Evolutionary conservation across 2,888 invertebrate genomes (phyloP).

Genomic region (Brenthis hecate): DNA sequence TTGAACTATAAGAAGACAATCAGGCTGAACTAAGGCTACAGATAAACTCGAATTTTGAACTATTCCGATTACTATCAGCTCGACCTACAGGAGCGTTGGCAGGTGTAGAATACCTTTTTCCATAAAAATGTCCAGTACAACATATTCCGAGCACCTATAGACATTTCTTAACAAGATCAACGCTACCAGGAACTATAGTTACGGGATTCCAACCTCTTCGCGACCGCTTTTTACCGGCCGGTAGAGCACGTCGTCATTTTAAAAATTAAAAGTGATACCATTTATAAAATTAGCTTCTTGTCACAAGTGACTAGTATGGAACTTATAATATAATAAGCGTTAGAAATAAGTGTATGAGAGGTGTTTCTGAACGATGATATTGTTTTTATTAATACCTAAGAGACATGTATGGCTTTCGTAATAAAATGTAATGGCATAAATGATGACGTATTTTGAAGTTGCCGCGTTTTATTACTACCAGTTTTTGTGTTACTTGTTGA

Average conservation of each 20-base stretch:
- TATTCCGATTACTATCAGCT: slow-evolving; percentile 30
- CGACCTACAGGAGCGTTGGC: slow-evolving; percentile 57
- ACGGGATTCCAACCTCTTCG: slow-evolving; percentile 36
- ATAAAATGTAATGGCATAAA: no score
- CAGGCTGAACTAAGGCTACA: no score
- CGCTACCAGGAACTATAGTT: slow-evolving; percentile 54
- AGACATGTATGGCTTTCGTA: no score
- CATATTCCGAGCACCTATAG: slow-evolving; percentile 57
- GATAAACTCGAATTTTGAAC: slow-evolving; percentile 31
- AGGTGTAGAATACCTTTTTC: slow-evolving; percentile 56
- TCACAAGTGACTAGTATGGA: background rate
- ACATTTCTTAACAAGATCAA: slow-evolving; percentile 57
- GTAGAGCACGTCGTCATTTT: slow-evolving; percentile 36
- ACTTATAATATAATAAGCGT: background rate
- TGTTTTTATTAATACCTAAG: no score
- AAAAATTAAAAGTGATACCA: slow-evolving; percentile 41
- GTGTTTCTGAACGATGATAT: background rate
- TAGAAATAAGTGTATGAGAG: background rate
- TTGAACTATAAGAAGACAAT: no score
- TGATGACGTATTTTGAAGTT: no score
- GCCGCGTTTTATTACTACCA: no score
- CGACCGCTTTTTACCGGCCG: slow-evolving; percentile 35
- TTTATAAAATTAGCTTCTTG: slow-evolving; percentile 37
- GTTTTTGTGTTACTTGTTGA: no score
- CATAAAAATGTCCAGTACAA: slow-evolving; percentile 55